Evolutionary conservation across 2,888 invertebrate species (phyloP), one percentile per base, ranked within the genome.

Genomic region (Synergus gifuensis): DNA sequence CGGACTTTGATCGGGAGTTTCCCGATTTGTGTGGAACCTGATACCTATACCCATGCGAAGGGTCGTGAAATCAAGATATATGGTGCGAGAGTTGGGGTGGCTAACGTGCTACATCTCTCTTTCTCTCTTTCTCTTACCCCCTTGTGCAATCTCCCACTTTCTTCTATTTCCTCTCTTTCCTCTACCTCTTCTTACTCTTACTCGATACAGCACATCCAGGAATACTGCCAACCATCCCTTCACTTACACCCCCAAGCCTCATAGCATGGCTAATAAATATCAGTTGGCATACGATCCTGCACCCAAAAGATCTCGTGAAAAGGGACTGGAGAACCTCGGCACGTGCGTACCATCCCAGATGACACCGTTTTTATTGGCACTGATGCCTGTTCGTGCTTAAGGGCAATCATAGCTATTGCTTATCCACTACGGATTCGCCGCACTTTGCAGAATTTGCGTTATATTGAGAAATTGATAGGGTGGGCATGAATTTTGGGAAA

Each of bases 61-160:
- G 91, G 91, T 91, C 91, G 88, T 89, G 87, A 89, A 92, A 92
- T 91, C 91, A 91, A 92, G 92, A 92, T 92, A 91, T 91, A 92
- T 91, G 87, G 88, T 84, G 83, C 85, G 64, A 83, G 79, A 82
- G 81, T 83, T 79, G 81, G 82, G 84, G 85, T 81, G 81, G 78
- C 77, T 22, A 76, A 79, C 76, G 11, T 77, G 54, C 40, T 44
- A 67, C 14, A 28, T 28, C 58, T 18, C 58, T 58, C 58, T 18
- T 11, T 18, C 18, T 36, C 3, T 14, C 22, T 9, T 18, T 3
- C 28, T 28, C 28, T 28, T 46, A 64, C 16, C 2, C 8, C 36
- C 36, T 36, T 36, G 36, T 7, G 36, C 5, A 36, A 36, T 36
- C 36, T 36, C 36, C 36, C 5, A 36, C 36, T 36, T 4, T 36